Conservation (phyloP, 92 coral and sea anemone species). For the Heliopora coerulea region DNA sequence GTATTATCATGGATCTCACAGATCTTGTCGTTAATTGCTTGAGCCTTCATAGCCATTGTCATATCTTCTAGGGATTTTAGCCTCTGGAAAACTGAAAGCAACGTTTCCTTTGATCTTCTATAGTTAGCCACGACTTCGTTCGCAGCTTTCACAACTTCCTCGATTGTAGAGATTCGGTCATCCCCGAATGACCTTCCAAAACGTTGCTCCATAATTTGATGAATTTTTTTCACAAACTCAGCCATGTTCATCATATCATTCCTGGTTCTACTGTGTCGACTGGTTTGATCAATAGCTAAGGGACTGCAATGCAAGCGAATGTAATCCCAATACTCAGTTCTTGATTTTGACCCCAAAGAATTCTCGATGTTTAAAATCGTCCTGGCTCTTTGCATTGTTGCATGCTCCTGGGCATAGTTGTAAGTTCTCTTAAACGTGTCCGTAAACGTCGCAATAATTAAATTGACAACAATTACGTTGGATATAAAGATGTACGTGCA, state of each 20-base stretch:
- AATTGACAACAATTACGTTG: conserved; percentile 77
- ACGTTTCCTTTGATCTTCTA: conserved; percentile 10
- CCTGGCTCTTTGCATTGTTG: conserved; percentile 90
- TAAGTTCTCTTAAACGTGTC: conserved; percentile 93
- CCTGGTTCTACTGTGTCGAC: not conserved
- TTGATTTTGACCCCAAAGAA: conserved; percentile 53
- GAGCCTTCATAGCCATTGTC: not conserved
- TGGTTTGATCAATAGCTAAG: not conserved
- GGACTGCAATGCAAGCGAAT: conserved; percentile 82
- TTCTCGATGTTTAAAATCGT: conserved; percentile 78
- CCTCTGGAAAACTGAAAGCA: not conserved
- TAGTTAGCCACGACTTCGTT: conserved; percentile 13
- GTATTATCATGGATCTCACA: not conserved
- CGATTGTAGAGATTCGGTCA: conserved; percentile 9
- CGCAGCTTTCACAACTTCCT: conserved; percentile 20
- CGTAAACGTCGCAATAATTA: conserved; percentile 92
- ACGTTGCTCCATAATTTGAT: conserved; percentile 13
- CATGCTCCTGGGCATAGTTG: conserved; percentile 91
- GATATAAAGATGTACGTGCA: conserved; percentile 87
- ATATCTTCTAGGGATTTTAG: conserved; percentile 16
- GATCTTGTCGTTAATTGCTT: not conserved
- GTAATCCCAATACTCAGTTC: conserved; percentile 68
- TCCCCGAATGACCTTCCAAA: conserved; percentile 30
- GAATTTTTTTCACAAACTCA: conserved; percentile 17
- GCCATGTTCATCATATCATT: conserved; percentile 8